Conservation (phyloP, 2,797 vertebrate species). For the Gymnocypris eckloni region DNA sequence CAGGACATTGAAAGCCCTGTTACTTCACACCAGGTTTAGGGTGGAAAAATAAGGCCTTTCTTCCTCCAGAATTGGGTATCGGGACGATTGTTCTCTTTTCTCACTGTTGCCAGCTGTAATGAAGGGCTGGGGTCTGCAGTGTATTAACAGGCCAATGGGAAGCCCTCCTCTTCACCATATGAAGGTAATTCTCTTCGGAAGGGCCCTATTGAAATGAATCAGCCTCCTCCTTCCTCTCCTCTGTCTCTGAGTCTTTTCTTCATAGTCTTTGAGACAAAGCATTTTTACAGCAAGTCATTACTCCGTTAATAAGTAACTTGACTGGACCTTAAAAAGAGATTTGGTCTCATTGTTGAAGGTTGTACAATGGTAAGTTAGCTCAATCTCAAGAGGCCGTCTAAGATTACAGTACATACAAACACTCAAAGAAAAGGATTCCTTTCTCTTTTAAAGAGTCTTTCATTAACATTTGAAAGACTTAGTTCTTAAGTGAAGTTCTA, state of each 20-base stretch:
- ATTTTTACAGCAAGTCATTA: constrained; percentile 54
- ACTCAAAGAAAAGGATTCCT: constrained; percentile 29
- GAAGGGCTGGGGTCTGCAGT: constrained; percentile 68
- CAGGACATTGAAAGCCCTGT: constrained; percentile 65
- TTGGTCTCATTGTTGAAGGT: constrained; percentile 51
- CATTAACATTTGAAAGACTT: constrained; percentile 32
- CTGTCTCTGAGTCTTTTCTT: constrained; percentile 30
- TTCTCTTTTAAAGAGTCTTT: constrained; percentile 37
- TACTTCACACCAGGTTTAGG: constrained; percentile 56
- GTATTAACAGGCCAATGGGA: constrained; percentile 51
- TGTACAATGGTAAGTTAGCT: constrained; percentile 46
- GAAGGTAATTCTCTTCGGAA: constrained; percentile 69
- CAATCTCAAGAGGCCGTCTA: constrained; percentile 47
- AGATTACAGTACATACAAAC: constrained; percentile 47
- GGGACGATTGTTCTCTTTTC: constrained; percentile 76
- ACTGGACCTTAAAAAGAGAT: constrained; percentile 50
- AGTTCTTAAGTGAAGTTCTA: neutral
- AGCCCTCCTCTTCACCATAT: constrained; percentile 65
- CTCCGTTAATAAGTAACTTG: constrained; percentile 59
- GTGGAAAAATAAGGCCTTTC: constrained; percentile 66
- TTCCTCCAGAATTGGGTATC: constrained; percentile 79
- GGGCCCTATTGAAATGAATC: constrained; percentile 79
- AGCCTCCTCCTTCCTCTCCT: constrained; percentile 48
- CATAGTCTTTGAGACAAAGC: constrained; percentile 48
- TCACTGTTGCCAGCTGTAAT: constrained; percentile 72